A percentile compares a stretch with the other conserved stretches of the same genome.
Conservation (phyloP, 1,140 invertebrate genomes). For the Rhyacophila brunnea region DNA sequence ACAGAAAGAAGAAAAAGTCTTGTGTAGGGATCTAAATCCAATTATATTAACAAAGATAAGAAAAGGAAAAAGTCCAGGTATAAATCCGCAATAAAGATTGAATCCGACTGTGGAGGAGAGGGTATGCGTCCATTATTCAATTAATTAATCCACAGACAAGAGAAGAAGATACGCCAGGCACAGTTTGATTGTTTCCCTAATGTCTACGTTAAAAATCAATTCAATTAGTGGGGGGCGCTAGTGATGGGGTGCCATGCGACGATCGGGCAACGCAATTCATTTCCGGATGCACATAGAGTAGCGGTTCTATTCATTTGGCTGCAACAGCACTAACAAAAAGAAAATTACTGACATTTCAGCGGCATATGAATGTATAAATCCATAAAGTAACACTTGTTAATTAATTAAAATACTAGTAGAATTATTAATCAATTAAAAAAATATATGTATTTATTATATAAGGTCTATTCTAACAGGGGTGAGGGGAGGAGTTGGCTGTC, state of each 20-base stretch:
- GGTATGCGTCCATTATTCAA: conserved; percentile 14
- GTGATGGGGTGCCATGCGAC: neutral
- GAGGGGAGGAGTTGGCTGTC: too few relatives aligned
- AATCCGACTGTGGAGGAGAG: neutral
- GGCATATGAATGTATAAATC: too few relatives aligned
- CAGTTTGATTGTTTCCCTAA: conserved; percentile 15
- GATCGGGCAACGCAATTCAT: conserved; percentile 7
- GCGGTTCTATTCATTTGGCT: neutral
- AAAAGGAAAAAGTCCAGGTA: neutral
- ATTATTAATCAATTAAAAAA: too few relatives aligned
- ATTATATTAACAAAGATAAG: neutral
- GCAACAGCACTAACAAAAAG: too few relatives aligned
- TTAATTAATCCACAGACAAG: conserved; percentile 10
- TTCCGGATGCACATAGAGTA: conserved; percentile 9
- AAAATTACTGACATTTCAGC: too few relatives aligned
- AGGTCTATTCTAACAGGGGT: too few relatives aligned
- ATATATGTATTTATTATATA: too few relatives aligned
- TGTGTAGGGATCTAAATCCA: too few relatives aligned
- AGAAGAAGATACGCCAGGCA: neutral
- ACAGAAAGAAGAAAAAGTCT: too few relatives aligned
- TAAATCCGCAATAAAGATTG: conserved; percentile 4
- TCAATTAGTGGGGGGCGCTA: conserved; percentile 13
- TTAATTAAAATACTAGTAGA: too few relatives aligned
- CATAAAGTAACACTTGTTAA: too few relatives aligned
- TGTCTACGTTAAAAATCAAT: conserved; percentile 18